Conservation (phyloP, 30 jellyfish, hydroid and myxozoan species). For the Turritopsis rubra region DNA sequence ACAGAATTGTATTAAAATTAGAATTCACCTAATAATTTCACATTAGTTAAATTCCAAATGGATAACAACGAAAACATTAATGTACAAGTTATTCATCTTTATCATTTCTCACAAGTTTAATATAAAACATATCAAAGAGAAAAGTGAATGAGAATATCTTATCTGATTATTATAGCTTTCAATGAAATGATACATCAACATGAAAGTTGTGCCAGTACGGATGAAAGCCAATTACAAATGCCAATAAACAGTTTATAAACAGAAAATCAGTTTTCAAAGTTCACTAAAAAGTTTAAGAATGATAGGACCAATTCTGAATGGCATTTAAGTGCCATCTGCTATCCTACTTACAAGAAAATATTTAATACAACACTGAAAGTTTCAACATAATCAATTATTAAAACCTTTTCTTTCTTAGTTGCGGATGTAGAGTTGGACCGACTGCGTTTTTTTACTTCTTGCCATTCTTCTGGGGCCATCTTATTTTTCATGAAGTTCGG, state of each 20-base stretch:
- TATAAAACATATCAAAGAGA: constrained; percentile 21
- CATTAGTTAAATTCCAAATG: too few species aligned
- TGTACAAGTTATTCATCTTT: neutral
- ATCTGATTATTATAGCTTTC: constrained; percentile 9
- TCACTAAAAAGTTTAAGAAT: too few species aligned
- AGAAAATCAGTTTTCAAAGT: too few species aligned
- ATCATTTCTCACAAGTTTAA: neutral
- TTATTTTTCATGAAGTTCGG: constrained; percentile 27
- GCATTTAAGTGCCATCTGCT: too few species aligned
- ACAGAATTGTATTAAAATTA: too few species aligned
- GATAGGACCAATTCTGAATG: too few species aligned
- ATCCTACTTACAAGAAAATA: too few species aligned
- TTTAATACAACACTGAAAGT: neutral
- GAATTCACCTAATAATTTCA: too few species aligned
- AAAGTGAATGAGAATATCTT: neutral
- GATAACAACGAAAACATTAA: neutral
- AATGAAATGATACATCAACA: constrained; percentile 26
- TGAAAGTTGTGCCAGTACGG: constrained; percentile 31
- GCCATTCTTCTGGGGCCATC: constrained; percentile 57
- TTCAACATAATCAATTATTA: neutral
- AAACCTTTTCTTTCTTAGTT: constrained; percentile 48
- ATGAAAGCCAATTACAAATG: neutral
- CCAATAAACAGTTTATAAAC: too few species aligned
- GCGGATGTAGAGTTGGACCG: constrained; percentile 57
- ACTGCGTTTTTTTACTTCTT: constrained; percentile 69